Conservation (phyloP, 2,888 invertebrate genomes). For the Harpagoxenus sublaevis region DNA sequence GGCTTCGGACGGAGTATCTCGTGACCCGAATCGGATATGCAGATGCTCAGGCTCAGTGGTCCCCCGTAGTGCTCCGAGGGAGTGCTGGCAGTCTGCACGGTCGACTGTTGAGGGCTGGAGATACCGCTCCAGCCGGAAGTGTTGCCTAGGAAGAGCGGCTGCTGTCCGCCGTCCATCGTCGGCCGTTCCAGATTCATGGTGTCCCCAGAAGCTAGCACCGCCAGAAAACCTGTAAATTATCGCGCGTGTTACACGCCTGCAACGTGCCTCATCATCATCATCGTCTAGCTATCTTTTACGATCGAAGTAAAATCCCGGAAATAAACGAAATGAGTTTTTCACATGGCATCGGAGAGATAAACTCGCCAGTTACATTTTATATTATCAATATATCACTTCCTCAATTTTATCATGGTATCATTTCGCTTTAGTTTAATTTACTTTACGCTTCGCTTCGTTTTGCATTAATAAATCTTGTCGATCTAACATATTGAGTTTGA, state of each 20-base stretch:
- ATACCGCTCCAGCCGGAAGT: conserved; percentile 77
- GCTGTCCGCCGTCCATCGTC: conserved; percentile 79
- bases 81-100: conserved; percentile 71
- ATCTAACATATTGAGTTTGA: background rate
- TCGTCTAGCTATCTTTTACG: background rate
- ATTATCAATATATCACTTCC: background rate
- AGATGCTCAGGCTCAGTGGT: conserved; percentile 88
- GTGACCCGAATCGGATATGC: conserved; percentile 92
- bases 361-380: background rate
- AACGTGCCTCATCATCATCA: background rate
- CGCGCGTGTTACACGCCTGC: background rate
- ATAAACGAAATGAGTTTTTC: background rate
- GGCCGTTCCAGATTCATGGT: conserved; percentile 76
- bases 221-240: conserved; percentile 64
- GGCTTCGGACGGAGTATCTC: conserved; percentile 95
- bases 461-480: background rate
- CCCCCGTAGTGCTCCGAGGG: conserved; percentile 88
- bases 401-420: background rate
- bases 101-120: conserved; percentile 77
- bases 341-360: background rate
- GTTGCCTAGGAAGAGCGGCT: conserved; percentile 78
- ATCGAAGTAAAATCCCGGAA: conserved; percentile 10
- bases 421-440: background rate
- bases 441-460: background rate
- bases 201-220: conserved; percentile 53